Evolutionary conservation across 2,797 vertebrate genomes (phyloP).

Genomic region (Liasis olivaceus): DNA sequence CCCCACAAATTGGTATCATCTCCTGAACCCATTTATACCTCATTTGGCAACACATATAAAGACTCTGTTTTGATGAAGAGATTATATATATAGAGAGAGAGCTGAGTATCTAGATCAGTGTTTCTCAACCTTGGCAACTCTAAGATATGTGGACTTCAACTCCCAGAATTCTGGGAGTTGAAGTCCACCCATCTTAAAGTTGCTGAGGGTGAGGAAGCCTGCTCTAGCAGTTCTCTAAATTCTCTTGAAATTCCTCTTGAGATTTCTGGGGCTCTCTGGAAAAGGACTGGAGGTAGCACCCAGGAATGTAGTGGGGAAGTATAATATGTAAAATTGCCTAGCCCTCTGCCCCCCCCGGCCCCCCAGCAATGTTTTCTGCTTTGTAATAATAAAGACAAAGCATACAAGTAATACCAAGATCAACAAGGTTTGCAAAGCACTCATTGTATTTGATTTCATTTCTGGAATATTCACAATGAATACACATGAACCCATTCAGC

Average conservation of each 20-base stretch:
- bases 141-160: no score
- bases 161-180: no score
- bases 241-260: not conserved
- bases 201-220: no score
- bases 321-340: not conserved
- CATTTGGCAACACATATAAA: conserved; percentile 35
- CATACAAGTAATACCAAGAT: not conserved
- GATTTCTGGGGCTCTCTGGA: not conserved
- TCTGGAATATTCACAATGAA: not conserved
- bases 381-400: not conserved
- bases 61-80: conserved; percentile 1
- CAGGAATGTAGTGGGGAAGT: not conserved
- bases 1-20: conserved; percentile 47
- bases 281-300: not conserved
- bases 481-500: not conserved
- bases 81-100: conserved; percentile 24
- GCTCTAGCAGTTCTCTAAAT: not conserved
- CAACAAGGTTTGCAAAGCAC: not conserved
- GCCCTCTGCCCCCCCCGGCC: not conserved
- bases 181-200: no score
- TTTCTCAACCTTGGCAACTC: not conserved
- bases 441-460: not conserved
- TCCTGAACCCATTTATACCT: conserved; percentile 35
- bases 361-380: not conserved
- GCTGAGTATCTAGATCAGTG: not conserved